Percentiles rank a stretch among this genome's conserved stretches.
phyloP scores from a whole-genome alignment of 2,113 vertebrate genomes.

The Crotalus horridus region DNA sequence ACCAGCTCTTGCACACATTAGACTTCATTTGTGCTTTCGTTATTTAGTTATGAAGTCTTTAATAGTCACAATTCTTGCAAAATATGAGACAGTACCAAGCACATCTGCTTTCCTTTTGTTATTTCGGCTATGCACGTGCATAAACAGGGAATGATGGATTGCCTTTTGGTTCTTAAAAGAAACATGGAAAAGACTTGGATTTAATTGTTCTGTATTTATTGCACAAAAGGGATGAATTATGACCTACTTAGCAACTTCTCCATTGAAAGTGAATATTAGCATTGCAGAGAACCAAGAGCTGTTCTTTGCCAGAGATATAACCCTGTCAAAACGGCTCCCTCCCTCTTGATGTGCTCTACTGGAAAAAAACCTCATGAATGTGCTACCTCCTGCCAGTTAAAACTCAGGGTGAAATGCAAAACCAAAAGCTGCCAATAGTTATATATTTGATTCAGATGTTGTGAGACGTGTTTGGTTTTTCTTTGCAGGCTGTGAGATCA shows the following conservation, averaged over 20 bases:
- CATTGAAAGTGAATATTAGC: constrained; percentile 68
- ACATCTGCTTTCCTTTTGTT: constrained; percentile 36
- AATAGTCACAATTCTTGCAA: constrained; percentile 51
- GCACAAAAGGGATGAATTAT: constrained; percentile 62
- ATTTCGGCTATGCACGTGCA: constrained; percentile 37
- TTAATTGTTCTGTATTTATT: constrained; percentile 65
- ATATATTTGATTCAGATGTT: constrained; percentile 67
- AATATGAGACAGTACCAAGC: constrained; percentile 38
- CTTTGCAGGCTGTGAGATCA: constrained; percentile 38
- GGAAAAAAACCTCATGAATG: constrained; percentile 53
- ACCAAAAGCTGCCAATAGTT: constrained; percentile 59
- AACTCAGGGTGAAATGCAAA: constrained; percentile 60
- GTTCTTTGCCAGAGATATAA: constrained; percentile 63
- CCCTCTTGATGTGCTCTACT: constrained; percentile 47
- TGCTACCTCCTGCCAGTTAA: constrained; percentile 59
- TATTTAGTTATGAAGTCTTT: constrained; percentile 19
- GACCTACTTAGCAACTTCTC: constrained; percentile 62
- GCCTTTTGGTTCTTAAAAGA: constrained; percentile 31
- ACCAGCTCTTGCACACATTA: neutral
- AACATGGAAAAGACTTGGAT: constrained; percentile 48
- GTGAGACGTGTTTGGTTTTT: constrained; percentile 46
- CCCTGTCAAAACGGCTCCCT: constrained; percentile 59
- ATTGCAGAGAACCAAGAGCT: constrained; percentile 26
- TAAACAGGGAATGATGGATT: constrained; percentile 58
- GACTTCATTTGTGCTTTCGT: neutral